A percentile compares a stretch with the other conserved stretches of the same genome.
Conservation (phyloP, 2,888 invertebrate genomes). For the Blera fallax region DNA sequence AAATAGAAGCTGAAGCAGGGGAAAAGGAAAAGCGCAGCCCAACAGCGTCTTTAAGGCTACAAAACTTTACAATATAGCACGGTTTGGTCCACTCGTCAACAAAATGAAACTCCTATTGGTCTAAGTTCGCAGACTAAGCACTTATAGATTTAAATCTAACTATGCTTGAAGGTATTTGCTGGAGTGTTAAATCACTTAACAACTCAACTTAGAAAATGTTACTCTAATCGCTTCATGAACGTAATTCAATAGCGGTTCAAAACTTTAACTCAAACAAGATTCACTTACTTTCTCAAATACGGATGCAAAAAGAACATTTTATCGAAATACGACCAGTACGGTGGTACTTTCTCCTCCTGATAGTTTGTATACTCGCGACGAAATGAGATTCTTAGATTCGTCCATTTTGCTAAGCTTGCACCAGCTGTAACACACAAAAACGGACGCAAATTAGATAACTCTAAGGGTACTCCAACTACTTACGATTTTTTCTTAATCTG, state of each 20-base stretch:
- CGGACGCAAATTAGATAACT: neutral
- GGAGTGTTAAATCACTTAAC: too few relatives aligned
- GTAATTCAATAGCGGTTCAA: neutral
- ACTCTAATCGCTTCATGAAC: too few relatives aligned
- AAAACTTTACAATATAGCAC: too few relatives aligned
- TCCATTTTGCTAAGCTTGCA: slow-evolving; percentile 80
- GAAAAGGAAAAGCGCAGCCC: too few relatives aligned
- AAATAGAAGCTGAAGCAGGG: too few relatives aligned
- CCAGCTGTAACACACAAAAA: slow-evolving; percentile 74
- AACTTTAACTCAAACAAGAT: neutral
- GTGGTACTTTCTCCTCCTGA: slow-evolving; percentile 79
- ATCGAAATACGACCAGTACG: slow-evolving; percentile 80
- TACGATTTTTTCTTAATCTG: slow-evolving; percentile 79
- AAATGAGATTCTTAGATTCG: slow-evolving; percentile 80
- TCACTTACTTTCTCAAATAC: slow-evolving; percentile 78
- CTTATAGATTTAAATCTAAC: too few relatives aligned
- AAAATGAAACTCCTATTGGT: too few relatives aligned
- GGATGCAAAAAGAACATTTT: slow-evolving; percentile 81
- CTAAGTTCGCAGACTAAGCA: too few relatives aligned
- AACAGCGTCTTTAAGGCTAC: too few relatives aligned
- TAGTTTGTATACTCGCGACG: slow-evolving; percentile 80
- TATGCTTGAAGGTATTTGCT: too few relatives aligned
- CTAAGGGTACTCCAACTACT: slow-evolving; percentile 43
- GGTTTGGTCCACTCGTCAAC: too few relatives aligned
- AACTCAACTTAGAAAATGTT: too few relatives aligned